phyloP scores from a whole-genome alignment of 1,140 invertebrate genomes.

The Tetramorium parvispinum region DNA sequence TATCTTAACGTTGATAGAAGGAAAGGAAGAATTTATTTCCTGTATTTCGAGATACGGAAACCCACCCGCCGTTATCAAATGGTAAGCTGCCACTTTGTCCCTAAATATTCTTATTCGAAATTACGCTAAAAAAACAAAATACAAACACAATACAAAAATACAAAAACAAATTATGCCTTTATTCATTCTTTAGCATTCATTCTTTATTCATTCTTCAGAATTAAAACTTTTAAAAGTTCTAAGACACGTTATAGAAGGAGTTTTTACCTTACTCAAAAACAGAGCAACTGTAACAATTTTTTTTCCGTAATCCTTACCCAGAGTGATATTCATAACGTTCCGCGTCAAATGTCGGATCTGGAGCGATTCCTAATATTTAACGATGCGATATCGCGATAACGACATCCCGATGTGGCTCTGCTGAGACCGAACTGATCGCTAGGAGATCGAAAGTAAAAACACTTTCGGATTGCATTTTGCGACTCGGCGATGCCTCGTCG shows the following conservation, averaged over 20 bases:
- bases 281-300: background rate
- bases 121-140: background rate
- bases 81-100: slow-evolving; percentile 85
- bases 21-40: slow-evolving; percentile 91
- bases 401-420: background rate
- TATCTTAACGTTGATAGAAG: slow-evolving; percentile 90
- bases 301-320: background rate
- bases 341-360: background rate
- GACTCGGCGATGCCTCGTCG: background rate
- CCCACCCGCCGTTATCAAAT: slow-evolving; percentile 93
- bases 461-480: background rate
- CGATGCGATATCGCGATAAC: background rate
- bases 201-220: background rate
- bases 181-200: too few species aligned
- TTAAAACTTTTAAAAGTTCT: background rate
- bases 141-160: too few species aligned
- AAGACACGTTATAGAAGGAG: background rate
- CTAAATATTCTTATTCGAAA: background rate
- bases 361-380: background rate
- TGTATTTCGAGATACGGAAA: slow-evolving; percentile 95
- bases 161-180: too few species aligned
- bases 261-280: background rate
- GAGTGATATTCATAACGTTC: background rate
- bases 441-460: background rate
- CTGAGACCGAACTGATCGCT: background rate